Evolutionary conservation across 2,888 invertebrate species (phyloP), one percentile per base, ranked within the genome.

Genomic region (Scaptomyza cyrtandrae): DNA sequence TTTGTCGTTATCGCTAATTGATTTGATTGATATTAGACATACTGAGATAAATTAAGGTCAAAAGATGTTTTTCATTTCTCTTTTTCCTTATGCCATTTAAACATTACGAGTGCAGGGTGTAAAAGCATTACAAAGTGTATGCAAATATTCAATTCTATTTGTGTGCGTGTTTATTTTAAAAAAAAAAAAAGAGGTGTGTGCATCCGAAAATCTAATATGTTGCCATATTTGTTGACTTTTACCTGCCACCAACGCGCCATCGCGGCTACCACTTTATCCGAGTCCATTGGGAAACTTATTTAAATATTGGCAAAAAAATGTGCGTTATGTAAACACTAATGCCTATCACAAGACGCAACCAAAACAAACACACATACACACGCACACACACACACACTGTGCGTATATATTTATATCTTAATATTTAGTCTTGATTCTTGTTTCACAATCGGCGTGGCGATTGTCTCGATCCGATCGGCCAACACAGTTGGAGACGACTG

Each of bases 191-290:
- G 53, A 74, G 75, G 78, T 43, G 62, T 75, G 70, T 68, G 39
- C 54, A 13, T 43, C 27, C 45, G 57, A 5, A 29, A 29, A 7
- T 24, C 2, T 14, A 37, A n/a, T 14, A 24, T 46, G 6, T 43
- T 46, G 50, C 16, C 31, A 44, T 45, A 41, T 58, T 43, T 50
- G n/a, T 13, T n/a, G 16, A 27, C 67, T 75, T 75, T 91, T 91
- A 92, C 92, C 92, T 92, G 92, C 92, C 92, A 92, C 92, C 92
- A 92, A 55, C 92, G 92, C 56, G 92, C 92, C 92, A 92, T 92
- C 33, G 92, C 92, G 68, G 90, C 89, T 29, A 92, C 91, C 56
- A 92, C 91, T 86, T 92, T 92, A 48, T 92, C 92, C 31, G 92
- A 90, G 85, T 92, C 92, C 92, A 92, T 91, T 49, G 45, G 16